These are phyloP conservation scores for Molossus molossus DNA, from an alignment of 2,797 vertebrate genomes.

Conservation along the genomic window DNA sequence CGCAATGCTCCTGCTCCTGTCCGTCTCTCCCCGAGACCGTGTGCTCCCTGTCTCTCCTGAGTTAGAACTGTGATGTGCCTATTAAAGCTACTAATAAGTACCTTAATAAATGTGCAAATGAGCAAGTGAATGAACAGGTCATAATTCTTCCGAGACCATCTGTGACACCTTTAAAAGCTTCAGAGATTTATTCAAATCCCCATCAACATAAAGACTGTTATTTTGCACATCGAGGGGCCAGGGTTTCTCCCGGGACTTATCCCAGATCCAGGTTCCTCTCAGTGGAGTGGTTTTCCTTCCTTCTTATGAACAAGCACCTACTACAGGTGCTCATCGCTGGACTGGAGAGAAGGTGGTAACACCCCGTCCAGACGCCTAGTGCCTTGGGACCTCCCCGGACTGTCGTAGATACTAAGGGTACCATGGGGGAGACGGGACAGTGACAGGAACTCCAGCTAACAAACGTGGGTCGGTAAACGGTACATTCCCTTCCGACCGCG, in stretches of 20 bases:
- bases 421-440: neutral
- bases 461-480: neutral
- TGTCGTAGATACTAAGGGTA: too few species aligned
- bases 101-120: neutral
- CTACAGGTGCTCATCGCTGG: neutral
- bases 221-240: neutral
- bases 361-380: neutral
- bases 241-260: neutral
- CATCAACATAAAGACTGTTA: neutral
- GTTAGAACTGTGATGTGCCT: neutral
- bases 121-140: neutral
- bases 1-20: neutral
- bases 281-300: neutral
- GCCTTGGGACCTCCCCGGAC: neutral
- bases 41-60: neutral
- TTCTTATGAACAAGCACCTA: neutral
- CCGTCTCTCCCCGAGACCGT: neutral
- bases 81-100: neutral
- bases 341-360: neutral
- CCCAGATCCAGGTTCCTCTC: neutral
- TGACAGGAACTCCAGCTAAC: neutral
- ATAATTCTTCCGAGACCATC: neutral
- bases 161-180: neutral
- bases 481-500: neutral
- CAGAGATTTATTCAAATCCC: neutral